phyloP scores from a whole-genome alignment of 2,113 vertebrate genomes.

The Nothobranchius furzeri region DNA sequence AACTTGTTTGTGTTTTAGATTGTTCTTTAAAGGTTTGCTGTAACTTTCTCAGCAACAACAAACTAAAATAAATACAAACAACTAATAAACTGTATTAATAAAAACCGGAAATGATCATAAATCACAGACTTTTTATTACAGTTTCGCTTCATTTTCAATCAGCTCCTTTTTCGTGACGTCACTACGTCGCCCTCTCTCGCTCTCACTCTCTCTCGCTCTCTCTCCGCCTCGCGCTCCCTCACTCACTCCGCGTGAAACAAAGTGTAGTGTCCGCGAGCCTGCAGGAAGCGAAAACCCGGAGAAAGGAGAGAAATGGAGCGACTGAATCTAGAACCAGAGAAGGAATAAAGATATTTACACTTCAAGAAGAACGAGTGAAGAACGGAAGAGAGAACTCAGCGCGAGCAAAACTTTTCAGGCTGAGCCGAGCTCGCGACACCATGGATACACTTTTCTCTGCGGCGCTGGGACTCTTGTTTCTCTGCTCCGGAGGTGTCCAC shows the following conservation, averaged over 20 bases:
- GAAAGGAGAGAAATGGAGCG: constrained; percentile 61
- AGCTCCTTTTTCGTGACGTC: constrained; percentile 59
- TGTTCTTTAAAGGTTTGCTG: no score
- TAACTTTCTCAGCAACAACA: no score
- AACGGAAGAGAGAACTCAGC: constrained; percentile 13
- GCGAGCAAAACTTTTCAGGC: constrained; percentile 45
- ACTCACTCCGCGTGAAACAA: constrained; percentile 61
- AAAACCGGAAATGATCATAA: no score
- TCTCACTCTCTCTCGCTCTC: constrained; percentile 13
- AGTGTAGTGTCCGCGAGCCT: constrained; percentile 61
- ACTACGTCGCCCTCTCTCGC: constrained; percentile 30
- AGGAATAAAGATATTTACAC: constrained; percentile 42
- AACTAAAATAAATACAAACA: no score
- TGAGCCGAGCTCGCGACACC: constrained; percentile 37
- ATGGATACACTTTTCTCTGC: constrained; percentile 71
- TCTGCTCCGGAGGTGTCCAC: constrained; percentile 35
- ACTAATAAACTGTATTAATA: no score
- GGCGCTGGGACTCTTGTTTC: constrained; percentile 58
- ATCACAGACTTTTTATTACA: not conserved
- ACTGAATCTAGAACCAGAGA: constrained; percentile 35
- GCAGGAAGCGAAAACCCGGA: constrained; percentile 55
- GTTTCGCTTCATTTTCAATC: constrained; percentile 6
- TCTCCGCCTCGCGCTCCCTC: constrained; percentile 20
- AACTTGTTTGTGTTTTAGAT: no score
- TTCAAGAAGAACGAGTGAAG: constrained; percentile 9